Conservation (phyloP, 2,888 invertebrate genomes). For the Heliconius ethilla region DNA sequence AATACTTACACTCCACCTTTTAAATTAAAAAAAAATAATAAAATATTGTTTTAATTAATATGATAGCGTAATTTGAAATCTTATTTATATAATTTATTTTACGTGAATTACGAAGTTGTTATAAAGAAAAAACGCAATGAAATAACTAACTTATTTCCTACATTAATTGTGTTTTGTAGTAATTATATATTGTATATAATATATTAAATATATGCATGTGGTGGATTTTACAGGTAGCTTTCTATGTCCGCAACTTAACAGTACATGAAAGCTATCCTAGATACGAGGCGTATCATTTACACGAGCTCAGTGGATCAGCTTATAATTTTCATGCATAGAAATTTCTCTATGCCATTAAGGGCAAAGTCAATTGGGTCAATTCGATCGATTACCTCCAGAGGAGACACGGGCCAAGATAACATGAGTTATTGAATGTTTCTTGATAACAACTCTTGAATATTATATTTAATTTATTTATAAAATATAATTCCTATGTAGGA, state of each 20-base stretch:
- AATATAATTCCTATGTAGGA: background rate
- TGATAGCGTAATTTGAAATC: too few relatives aligned
- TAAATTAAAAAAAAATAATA: too few relatives aligned
- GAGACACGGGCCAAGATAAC: constrained; percentile 11
- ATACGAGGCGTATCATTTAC: constrained; percentile 14
- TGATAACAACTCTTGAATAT: constrained; percentile 9
- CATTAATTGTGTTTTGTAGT: background rate
- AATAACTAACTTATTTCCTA: background rate
- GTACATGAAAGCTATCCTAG: constrained; percentile 14
- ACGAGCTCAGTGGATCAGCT: constrained; percentile 1
- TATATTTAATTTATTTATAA: background rate
- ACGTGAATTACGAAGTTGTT: background rate
- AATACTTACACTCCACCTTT: too few relatives aligned
- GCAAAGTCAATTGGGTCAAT: constrained; percentile 34
- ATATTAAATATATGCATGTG: background rate
- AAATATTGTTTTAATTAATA: too few relatives aligned
- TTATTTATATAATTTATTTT: background rate
- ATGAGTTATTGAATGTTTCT: constrained; percentile 13
- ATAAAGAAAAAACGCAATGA: background rate
- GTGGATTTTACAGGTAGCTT: background rate
- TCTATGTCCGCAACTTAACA: background rate
- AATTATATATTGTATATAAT: background rate
- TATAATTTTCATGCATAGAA: constrained; percentile 13
- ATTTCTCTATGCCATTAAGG: constrained; percentile 29
- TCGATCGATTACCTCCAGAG: constrained; percentile 27